Conservation (phyloP, 2,113 vertebrate genomes). For the Hippoglossus stenolepis region DNA sequence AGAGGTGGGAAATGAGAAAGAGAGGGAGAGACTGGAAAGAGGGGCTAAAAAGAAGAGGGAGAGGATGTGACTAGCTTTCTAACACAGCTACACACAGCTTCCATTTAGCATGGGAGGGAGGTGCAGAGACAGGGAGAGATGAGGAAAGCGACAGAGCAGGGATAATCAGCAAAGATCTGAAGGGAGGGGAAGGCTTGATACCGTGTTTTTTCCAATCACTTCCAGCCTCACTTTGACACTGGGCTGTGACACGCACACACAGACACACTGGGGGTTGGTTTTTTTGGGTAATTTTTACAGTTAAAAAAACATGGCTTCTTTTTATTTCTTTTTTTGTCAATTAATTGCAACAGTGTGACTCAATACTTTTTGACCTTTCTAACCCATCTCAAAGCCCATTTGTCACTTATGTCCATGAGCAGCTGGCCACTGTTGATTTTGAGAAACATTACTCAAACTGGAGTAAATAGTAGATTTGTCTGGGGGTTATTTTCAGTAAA, state of each 20-base stretch:
- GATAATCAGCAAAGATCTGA: constrained; percentile 73
- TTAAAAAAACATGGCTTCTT: too few species aligned
- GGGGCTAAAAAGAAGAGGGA: constrained; percentile 67
- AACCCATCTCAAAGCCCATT: neutral
- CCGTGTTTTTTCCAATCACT: constrained; percentile 5
- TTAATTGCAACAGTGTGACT: neutral
- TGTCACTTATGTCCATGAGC: neutral
- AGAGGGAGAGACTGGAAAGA: constrained; percentile 53
- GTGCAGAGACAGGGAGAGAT: constrained; percentile 51
- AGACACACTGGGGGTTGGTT: neutral
- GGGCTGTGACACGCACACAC: neutral
- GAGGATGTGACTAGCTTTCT: constrained; percentile 82
- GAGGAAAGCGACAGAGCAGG: constrained; percentile 55
- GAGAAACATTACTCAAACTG: too few species aligned
- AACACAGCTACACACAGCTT: constrained; percentile 77
- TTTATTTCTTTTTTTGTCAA: neutral
- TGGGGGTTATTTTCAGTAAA: too few species aligned
- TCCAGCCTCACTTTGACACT: constrained; percentile 34
- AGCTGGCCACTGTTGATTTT: neutral
- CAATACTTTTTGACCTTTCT: neutral
- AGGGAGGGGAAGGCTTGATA: constrained; percentile 56
- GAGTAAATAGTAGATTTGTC: too few species aligned
- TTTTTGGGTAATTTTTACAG: too few species aligned
- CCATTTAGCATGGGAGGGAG: constrained; percentile 75
- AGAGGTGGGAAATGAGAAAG: constrained; percentile 68